These are phyloP conservation scores for Listronotus oregonensis DNA, from an alignment of 1,140 invertebrate species.

Conservation along the genomic window DNA sequence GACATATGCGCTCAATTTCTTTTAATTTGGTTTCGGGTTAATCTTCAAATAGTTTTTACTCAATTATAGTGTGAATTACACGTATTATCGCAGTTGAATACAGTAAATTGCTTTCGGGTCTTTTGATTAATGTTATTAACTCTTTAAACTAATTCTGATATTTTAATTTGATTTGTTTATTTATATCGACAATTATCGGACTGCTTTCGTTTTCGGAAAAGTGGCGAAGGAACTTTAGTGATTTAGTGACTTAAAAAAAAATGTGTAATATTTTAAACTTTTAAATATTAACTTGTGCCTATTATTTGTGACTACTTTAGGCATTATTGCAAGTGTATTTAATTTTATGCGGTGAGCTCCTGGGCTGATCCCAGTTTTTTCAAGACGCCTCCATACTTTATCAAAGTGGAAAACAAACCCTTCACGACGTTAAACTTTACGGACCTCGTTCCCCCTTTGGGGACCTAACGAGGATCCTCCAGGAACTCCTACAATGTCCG, in stretches of 20 bases:
- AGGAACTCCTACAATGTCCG: conserved; percentile 70
- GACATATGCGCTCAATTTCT: conserved; percentile 53
- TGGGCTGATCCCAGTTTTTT: conserved; percentile 14
- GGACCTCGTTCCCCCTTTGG: conserved; percentile 82
- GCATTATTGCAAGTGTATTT: conserved; percentile 2
- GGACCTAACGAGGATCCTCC: conserved; percentile 69
- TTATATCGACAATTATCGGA: conserved; percentile 12
- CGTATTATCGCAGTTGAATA: conserved; percentile 51
- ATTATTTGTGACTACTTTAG: conserved; percentile 3
- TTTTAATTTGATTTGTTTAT: conserved; percentile 37
- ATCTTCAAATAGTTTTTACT: conserved; percentile 54
- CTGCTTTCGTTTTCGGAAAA: conserved; percentile 10
- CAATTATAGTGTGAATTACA: conserved; percentile 57
- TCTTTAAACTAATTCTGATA: conserved; percentile 48
- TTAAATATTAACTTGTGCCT: background rate
- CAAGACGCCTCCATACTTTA: conserved; percentile 47
- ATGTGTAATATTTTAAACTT: conserved; percentile 4
- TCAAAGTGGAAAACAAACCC: conserved; percentile 57
- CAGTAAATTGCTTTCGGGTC: conserved; percentile 36
- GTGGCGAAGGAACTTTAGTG: conserved; percentile 2
- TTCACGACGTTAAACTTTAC: conserved; percentile 83
- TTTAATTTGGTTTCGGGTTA: conserved; percentile 55
- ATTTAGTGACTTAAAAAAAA: conserved; percentile 8
- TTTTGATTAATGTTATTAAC: conserved; percentile 37
- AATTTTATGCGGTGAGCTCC: background rate